phyloP scores from a whole-genome alignment of 2,113 vertebrate species.

The Ptilonorhynchus violaceus region DNA sequence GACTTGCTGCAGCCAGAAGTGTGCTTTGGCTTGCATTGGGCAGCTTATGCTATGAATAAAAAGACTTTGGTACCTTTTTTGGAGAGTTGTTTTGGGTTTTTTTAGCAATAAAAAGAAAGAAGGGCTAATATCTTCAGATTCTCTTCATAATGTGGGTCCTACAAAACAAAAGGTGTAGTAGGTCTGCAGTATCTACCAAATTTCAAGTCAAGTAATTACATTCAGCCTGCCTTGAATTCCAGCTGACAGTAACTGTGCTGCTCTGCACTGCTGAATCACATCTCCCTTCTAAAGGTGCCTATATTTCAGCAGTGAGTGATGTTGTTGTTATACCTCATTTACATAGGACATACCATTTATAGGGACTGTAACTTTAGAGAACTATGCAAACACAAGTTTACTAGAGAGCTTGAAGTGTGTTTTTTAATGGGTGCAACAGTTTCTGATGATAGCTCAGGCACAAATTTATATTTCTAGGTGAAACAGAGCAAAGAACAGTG shows the following conservation, averaged over 20 bases:
- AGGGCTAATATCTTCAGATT: not conserved
- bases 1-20: not conserved
- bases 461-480: not conserved
- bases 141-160: not conserved
- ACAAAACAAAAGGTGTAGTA: not conserved
- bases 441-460: not conserved
- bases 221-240: not conserved
- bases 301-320: not conserved
- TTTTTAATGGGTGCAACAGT: not conserved
- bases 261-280: not conserved
- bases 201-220: not conserved
- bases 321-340: not conserved
- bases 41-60: not conserved
- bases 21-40: not conserved
- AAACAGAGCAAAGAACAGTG: not conserved
- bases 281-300: not conserved
- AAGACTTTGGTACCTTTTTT: not conserved
- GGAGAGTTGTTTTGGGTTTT: fast-evolving
- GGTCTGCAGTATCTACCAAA: not conserved
- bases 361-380: not conserved
- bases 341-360: not conserved
- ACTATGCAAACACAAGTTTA: not conserved
- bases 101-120: not conserved
- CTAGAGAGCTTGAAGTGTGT: not conserved
- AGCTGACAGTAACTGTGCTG: not conserved